Evolutionary conservation across 2,113 vertebrate genomes (phyloP), one percentile per base, ranked within the genome.

Genomic region (Lagopus muta): DNA sequence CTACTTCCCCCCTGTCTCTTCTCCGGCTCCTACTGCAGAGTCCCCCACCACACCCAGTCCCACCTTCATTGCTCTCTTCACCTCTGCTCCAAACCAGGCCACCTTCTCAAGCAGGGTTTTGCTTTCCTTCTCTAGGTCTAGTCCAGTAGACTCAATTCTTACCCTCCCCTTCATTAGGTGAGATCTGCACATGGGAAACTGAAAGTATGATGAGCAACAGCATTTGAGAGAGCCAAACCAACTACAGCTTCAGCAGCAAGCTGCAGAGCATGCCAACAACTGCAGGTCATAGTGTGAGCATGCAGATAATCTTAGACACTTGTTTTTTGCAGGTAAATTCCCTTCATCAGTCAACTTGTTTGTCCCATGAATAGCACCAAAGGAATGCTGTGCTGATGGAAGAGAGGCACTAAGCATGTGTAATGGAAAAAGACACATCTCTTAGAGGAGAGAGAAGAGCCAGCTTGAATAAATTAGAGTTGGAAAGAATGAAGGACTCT

Each of bases 381-480:
- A 94, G 72, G 84, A 94, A 96, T 45, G 67, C 58, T 82, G 42
- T 15, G 18, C 54, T 92, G 70, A 61, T 72, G 84, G 77, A 84
- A 90, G 83, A 87, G 19, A 93, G 70, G 54, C 62, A 73, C 24
- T 34, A 42, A 66, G 71, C 11, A 11, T 50, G 55, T 34, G 34
- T 92, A 91, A 86, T 86, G 89, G 94, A 88, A 92, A 91, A 81
- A 80, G 22, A 91, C 62, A 74, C 82, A 77, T 70, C 67, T n/a
- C 71, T 91, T 89, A 36, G 81, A 88, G 61, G 64, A 89, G 27
- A 90, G 62, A 84, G 83, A 78, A 55, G 65, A 88, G 74, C 36
- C 74, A 73, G 82, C 54, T 58, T 90, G 36, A 88, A 90, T 45
- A 96, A 92, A 94, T 79, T 36, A 81, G 67, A 90, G 21, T 4